These are phyloP conservation scores for Bombus sylvicola DNA, from an alignment of 1,140 invertebrate genomes.

Conservation along the genomic window DNA sequence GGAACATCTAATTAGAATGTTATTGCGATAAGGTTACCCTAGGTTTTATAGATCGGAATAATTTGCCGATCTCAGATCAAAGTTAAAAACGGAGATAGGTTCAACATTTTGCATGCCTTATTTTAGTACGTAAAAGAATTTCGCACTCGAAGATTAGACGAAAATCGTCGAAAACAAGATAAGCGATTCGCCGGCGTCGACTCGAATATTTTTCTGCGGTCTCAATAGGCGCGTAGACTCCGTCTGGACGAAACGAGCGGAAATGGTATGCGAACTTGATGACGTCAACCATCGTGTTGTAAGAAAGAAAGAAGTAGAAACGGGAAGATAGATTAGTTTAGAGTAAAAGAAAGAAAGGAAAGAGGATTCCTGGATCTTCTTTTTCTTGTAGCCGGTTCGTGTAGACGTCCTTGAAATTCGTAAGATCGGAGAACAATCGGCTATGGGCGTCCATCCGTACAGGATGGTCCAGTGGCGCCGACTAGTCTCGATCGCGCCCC, in stretches of 20 bases:
- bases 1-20: conserved; percentile 55
- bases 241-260: conserved; percentile 66
- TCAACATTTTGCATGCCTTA: neutral
- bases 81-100: neutral
- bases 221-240: conserved; percentile 8
- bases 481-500: conserved; percentile 60
- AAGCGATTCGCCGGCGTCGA: neutral
- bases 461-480: conserved; percentile 67
- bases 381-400: conserved; percentile 77
- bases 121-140: neutral
- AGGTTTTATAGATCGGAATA: neutral
- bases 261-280: conserved; percentile 67
- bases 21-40: neutral
- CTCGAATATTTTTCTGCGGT: neutral
- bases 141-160: neutral
- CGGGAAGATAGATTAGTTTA: conserved; percentile 37
- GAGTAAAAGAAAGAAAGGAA: conserved; percentile 13
- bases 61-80: neutral
- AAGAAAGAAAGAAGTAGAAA: neutral
- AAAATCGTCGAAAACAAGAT: conserved; percentile 33
- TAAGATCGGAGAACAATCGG: conserved; percentile 78
- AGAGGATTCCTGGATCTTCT: conserved; percentile 67
- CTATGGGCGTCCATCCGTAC: conserved; percentile 61
- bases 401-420: conserved; percentile 82
- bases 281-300: conserved; percentile 47